Evolutionary conservation across 2,888 invertebrate genomes (phyloP).

Genomic region (Dicycla oo): DNA sequence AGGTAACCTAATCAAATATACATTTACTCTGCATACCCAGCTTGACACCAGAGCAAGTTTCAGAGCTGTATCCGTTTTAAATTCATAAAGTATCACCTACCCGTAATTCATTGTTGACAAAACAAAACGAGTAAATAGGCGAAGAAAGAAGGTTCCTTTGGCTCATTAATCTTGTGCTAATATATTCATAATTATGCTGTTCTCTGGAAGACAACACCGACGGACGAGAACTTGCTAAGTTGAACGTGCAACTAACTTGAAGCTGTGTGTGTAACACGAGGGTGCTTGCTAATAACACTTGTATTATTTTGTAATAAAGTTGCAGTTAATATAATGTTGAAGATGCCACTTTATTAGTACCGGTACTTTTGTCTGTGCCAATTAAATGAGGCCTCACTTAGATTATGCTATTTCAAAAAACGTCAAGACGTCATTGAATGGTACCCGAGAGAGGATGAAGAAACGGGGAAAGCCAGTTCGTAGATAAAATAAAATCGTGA

Average conservation of each 20-base stretch:
- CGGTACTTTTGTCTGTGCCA: background rate
- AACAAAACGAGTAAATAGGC: slow-evolving; percentile 27
- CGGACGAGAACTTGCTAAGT: slow-evolving; percentile 29
- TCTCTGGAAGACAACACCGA: slow-evolving; percentile 36
- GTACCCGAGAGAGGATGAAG: too few relatives aligned
- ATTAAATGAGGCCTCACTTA: too few relatives aligned
- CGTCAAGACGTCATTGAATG: too few relatives aligned
- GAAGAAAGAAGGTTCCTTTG: slow-evolving; percentile 31
- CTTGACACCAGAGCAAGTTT: background rate
- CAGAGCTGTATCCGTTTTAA: slow-evolving; percentile 6
- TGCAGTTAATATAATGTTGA: background rate
- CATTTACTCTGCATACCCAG: too few relatives aligned
- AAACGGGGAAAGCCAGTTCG: too few relatives aligned
- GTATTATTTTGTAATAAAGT: slow-evolving; percentile 9
- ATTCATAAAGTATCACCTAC: slow-evolving; percentile 21
- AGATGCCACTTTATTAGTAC: background rate
- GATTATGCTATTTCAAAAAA: background rate
- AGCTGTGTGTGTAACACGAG: slow-evolving; percentile 13
- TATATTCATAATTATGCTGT: slow-evolving; percentile 59
- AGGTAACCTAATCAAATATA: too few relatives aligned
- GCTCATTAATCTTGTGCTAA: slow-evolving; percentile 57
- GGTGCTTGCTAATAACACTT: slow-evolving; percentile 16
- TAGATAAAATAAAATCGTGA: too few relatives aligned
- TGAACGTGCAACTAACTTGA: slow-evolving; percentile 5
- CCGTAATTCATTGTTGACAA: slow-evolving; percentile 38